Evolutionary conservation across 1,140 invertebrate species (phyloP).

Genomic region (Adelges cooleyi): DNA sequence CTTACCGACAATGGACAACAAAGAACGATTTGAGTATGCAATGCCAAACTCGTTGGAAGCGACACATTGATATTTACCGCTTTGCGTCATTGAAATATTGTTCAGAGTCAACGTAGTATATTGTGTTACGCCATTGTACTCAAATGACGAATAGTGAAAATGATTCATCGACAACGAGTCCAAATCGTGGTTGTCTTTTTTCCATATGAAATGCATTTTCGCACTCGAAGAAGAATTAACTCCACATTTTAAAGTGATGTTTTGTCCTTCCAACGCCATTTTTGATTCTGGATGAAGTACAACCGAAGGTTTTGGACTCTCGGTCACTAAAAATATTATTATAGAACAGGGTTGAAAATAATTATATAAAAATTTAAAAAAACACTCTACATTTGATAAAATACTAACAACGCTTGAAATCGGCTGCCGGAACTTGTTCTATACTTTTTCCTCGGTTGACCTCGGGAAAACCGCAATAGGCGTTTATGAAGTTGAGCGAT

Average conservation of each 20-base stretch:
- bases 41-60: slow-evolving; percentile 81
- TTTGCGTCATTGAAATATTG: slow-evolving; percentile 61
- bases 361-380: too few relatives aligned
- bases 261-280: slow-evolving; percentile 71
- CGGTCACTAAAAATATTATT: slow-evolving; percentile 45
- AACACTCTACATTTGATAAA: too few relatives aligned
- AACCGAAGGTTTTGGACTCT: slow-evolving; percentile 75
- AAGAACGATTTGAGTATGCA: slow-evolving; percentile 74
- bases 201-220: slow-evolving; percentile 71
- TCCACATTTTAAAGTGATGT: slow-evolving; percentile 66
- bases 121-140: slow-evolving; percentile 3
- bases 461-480: neutral
- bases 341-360: too few relatives aligned
- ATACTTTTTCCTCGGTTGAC: slow-evolving; percentile 1
- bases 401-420: slow-evolving; percentile 2
- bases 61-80: slow-evolving; percentile 85
- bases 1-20: slow-evolving; percentile 69
- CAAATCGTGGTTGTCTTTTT: slow-evolving; percentile 72
- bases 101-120: slow-evolving; percentile 41
- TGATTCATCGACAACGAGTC: slow-evolving; percentile 27
- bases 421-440: neutral
- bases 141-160: neutral
- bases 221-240: slow-evolving; percentile 53
- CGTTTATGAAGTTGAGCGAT: neutral
- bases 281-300: slow-evolving; percentile 66